phyloP scores from a whole-genome alignment of 2,888 invertebrate genomes.

The Coleophora deauratella region DNA sequence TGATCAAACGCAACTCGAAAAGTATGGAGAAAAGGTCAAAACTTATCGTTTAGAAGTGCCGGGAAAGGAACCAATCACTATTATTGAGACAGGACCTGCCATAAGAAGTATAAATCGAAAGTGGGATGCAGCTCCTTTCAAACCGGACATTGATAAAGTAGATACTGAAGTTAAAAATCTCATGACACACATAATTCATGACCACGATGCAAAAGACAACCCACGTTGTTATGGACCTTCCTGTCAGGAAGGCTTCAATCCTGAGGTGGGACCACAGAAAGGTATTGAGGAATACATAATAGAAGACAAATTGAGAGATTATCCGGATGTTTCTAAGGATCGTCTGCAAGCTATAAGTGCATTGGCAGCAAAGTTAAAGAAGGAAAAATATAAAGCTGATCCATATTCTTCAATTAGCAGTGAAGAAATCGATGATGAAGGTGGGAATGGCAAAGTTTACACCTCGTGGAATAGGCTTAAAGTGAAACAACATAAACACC shows the following conservation, averaged over 20 bases:
- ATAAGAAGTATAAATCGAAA: slow-evolving; percentile 24
- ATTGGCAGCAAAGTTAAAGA: slow-evolving; percentile 62
- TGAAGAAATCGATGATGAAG: slow-evolving; percentile 30
- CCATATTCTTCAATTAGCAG: slow-evolving; percentile 20
- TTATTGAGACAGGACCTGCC: slow-evolving; percentile 63
- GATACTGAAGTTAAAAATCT: slow-evolving; percentile 52
- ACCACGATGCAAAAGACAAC: slow-evolving; percentile 35
- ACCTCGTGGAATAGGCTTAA: slow-evolving; percentile 70
- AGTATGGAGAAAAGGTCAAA: slow-evolving; percentile 53
- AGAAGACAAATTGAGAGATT: slow-evolving; percentile 72
- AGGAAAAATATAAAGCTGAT: slow-evolving; percentile 49
- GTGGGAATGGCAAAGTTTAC: slow-evolving; percentile 42
- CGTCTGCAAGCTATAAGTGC: slow-evolving; percentile 59
- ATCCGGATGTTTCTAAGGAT: slow-evolving; percentile 51
- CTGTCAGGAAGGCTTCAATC: slow-evolving; percentile 49
- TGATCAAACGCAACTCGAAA: slow-evolving; percentile 45
- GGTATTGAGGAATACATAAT: slow-evolving; percentile 75
- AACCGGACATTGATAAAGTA: slow-evolving; percentile 30
- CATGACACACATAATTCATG: slow-evolving; percentile 59
- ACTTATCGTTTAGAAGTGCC: slow-evolving; percentile 73
- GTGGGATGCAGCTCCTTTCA: slow-evolving; percentile 33
- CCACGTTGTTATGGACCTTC: slow-evolving; percentile 65
- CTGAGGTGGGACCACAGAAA: slow-evolving; percentile 61
- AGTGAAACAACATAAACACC: slow-evolving; percentile 72
- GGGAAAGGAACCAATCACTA: slow-evolving; percentile 72